These are phyloP conservation scores for Thymallus thymallus DNA, from an alignment of 2,113 vertebrate species.

Conservation along the genomic window DNA sequence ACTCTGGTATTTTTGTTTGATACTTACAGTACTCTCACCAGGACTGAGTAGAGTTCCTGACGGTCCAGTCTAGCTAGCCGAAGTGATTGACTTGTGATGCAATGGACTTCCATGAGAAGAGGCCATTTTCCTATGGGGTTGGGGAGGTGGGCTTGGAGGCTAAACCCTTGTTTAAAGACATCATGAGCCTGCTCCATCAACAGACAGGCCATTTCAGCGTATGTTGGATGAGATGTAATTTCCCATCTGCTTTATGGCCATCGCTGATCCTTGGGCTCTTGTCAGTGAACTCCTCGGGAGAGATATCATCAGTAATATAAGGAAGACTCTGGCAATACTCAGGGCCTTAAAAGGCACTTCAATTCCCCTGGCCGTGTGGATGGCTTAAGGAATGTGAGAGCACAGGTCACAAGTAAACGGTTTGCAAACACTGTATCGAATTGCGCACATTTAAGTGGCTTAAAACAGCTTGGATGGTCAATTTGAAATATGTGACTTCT, in stretches of 20 bases:
- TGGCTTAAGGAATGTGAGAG: slow-evolving; percentile 70
- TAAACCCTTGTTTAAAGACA: slow-evolving; percentile 79
- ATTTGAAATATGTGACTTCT: slow-evolving; percentile 41
- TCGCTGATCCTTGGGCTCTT: slow-evolving; percentile 76
- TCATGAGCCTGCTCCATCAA: slow-evolving; percentile 73
- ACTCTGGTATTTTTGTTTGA: slow-evolving; percentile 19
- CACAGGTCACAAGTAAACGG: slow-evolving; percentile 74
- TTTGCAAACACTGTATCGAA: slow-evolving; percentile 75
- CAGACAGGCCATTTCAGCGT: slow-evolving; percentile 74
- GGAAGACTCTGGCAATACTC: slow-evolving; percentile 72
- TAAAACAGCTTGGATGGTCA: slow-evolving; percentile 62
- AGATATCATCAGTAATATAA: slow-evolving; percentile 81
- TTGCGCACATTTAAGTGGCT: slow-evolving; percentile 72
- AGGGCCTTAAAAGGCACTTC: slow-evolving; percentile 73
- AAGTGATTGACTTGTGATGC: slow-evolving; percentile 57
- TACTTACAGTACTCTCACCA: slow-evolving; percentile 9
- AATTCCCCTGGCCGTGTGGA: slow-evolving; percentile 65
- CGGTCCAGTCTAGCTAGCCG: slow-evolving; percentile 6
- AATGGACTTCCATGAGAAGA: slow-evolving; percentile 57
- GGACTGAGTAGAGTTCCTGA: slow-evolving; percentile 12
- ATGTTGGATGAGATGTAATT: slow-evolving; percentile 77
- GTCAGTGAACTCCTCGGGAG: slow-evolving; percentile 74
- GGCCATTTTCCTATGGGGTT: slow-evolving; percentile 29
- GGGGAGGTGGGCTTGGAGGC: slow-evolving; percentile 65
- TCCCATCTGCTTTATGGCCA: slow-evolving; percentile 79